phyloP scores from a whole-genome alignment of 2,888 invertebrate species.

The Chrysina gloriosa region DNA sequence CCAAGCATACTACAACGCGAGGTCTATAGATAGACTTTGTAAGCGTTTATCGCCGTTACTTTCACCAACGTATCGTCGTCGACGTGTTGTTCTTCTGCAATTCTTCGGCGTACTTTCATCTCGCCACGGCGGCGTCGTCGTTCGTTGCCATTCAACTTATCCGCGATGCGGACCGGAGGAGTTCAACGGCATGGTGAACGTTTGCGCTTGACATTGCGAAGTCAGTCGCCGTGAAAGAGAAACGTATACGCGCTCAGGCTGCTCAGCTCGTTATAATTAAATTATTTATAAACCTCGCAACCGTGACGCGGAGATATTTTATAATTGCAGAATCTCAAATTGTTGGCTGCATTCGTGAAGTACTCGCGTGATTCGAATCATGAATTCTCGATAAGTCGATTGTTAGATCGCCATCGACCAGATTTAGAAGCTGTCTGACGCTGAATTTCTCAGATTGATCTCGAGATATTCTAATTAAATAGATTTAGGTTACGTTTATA shows the following conservation, averaged over 20 bases:
- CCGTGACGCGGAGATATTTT: conserved; percentile 25
- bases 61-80: conserved; percentile 19
- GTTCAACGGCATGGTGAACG: conserved; percentile 50
- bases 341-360: neutral
- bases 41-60: conserved; percentile 24
- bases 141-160: neutral
- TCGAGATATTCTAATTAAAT: too few relatives aligned
- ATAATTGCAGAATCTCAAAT: conserved; percentile 22
- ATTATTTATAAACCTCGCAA: conserved; percentile 28
- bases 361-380: neutral
- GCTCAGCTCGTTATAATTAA: conserved; percentile 22
- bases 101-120: conserved; percentile 36
- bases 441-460: too few relatives aligned
- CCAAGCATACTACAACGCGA: neutral
- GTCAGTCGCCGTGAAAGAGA: conserved; percentile 51
- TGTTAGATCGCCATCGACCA: too few relatives aligned
- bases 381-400: too few relatives aligned
- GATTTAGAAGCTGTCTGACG: too few relatives aligned
- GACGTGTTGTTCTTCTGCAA: conserved; percentile 13
- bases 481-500: too few relatives aligned
- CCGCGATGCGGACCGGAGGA: conserved; percentile 42
- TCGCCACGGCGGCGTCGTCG: neutral
- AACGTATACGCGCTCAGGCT: conserved; percentile 39
- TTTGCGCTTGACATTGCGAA: conserved; percentile 53
- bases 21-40: neutral